Percentiles rank a stretch among this genome's conserved stretches.
These are phyloP conservation scores for Oreochromis niloticus DNA, from an alignment of 2,113 vertebrate species.

Conservation along the genomic window DNA sequence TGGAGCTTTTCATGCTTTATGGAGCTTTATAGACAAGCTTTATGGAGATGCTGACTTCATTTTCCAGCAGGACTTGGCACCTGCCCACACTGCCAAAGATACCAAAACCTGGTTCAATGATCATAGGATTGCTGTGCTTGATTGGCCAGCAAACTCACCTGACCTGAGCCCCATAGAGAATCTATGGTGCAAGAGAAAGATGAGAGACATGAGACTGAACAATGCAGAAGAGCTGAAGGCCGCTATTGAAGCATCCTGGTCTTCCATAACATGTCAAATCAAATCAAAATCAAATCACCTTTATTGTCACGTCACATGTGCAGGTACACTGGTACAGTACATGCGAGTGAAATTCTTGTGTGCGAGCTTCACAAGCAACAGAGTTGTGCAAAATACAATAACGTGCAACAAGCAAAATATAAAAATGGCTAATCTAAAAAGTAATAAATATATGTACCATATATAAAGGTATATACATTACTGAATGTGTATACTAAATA, in stretches of 20 bases:
- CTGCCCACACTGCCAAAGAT: neutral
- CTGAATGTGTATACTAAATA: too few species aligned
- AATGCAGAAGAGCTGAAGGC: rapidly evolving
- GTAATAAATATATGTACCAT: too few species aligned
- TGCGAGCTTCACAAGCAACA: too few species aligned
- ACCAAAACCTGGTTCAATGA: neutral
- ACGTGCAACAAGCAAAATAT: too few species aligned
- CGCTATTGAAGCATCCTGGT: rapidly evolving
- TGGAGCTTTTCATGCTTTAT: neutral
- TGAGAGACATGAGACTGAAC: neutral
- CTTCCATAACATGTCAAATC: rapidly evolving
- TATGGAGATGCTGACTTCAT: neutral
- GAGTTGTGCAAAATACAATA: too few species aligned
- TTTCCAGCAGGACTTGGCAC: neutral
- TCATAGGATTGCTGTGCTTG: neutral
- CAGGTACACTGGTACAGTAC: too few species aligned
- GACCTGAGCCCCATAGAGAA: neutral
- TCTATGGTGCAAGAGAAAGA: neutral
- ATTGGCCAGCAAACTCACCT: rapidly evolving
- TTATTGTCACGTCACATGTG: too few species aligned
- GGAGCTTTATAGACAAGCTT: rapidly evolving
- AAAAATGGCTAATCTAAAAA: too few species aligned
- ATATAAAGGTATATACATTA: too few species aligned
- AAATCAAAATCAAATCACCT: too few species aligned
- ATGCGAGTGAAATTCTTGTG: too few species aligned